phyloP scores from a whole-genome alignment of 2,888 invertebrate species.

The Metacarcinus magister region DNA sequence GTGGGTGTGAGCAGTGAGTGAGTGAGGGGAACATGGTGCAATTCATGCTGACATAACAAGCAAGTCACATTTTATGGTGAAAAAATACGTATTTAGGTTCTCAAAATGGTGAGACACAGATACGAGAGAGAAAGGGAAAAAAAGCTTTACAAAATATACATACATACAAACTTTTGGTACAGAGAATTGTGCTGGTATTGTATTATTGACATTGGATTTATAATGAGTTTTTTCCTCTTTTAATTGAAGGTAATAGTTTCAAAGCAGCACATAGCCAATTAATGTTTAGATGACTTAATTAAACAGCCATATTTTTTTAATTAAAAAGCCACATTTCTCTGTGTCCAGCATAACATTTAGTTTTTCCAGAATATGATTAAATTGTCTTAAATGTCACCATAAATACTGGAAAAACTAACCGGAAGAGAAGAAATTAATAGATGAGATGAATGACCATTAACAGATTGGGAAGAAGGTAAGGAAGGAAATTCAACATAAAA shows the following conservation, averaged over 20 bases:
- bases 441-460: neutral
- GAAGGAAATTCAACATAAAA: constrained; percentile 37
- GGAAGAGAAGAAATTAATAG: constrained; percentile 59
- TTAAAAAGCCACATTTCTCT: neutral
- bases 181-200: neutral
- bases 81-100: neutral
- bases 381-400: neutral
- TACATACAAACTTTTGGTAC: constrained; percentile 17
- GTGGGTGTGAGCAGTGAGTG: neutral
- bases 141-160: neutral
- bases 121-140: neutral
- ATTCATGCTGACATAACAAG: constrained; percentile 41
- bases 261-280: neutral
- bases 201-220: neutral
- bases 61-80: neutral
- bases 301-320: neutral
- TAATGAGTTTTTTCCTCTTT: neutral
- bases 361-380: neutral
- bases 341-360: neutral
- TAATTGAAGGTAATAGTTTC: neutral
- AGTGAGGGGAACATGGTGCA: neutral
- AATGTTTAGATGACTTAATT: neutral
- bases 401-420: neutral
- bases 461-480: neutral
- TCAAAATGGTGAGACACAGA: neutral